Evolutionary conservation across 2,888 invertebrate species (phyloP), one percentile per base, ranked within the genome.

Genomic region (Oeneis ivallda): DNA sequence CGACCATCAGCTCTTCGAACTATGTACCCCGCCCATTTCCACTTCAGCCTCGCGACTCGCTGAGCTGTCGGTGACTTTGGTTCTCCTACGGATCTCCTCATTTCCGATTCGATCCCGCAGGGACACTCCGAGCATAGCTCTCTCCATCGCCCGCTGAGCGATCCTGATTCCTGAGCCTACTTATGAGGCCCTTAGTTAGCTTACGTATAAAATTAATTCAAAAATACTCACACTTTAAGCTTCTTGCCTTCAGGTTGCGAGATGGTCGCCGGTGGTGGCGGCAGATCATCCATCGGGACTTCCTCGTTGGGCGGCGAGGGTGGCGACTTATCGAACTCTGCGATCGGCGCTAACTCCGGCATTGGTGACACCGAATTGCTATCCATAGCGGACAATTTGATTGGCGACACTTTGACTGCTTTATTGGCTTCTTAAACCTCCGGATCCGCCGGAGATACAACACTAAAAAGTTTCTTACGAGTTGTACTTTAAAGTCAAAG

Each of bases 321-420:
- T 41, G 94, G 94, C 9, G 94, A 94, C 86, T 94, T 94, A 80
- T 95, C 94, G 78, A 95, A 94, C 87, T 94, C 94, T 58, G 94
- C 94, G 72, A 94, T 94, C 39, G 94, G 94, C 64, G 94, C 94
- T 82, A 94, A 82, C 76, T 94, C 93, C 72, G 94, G 94, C 94
- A 94, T 94, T 70, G 94, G 94, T 17, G 94, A 94, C 80, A 94
- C 94, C 78, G 94, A 94, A 87, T 94, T 94, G 87, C 93, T 94
- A 85, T 94, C 94, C 94, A 94, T 94, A 76, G 91, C 92, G 71
- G 91, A 90, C 82, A 92, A 84, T 89, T 92, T 92, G 83, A 92
- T 91, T 69, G 92, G 92, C 90, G 92, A 92, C 92, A 92, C 92
- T 82, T 92, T 92, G 88, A 80, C 86, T 79, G 79, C 75, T 89